Conservation (phyloP, 1,140 invertebrate species). For the Ceratina australensis region DNA sequence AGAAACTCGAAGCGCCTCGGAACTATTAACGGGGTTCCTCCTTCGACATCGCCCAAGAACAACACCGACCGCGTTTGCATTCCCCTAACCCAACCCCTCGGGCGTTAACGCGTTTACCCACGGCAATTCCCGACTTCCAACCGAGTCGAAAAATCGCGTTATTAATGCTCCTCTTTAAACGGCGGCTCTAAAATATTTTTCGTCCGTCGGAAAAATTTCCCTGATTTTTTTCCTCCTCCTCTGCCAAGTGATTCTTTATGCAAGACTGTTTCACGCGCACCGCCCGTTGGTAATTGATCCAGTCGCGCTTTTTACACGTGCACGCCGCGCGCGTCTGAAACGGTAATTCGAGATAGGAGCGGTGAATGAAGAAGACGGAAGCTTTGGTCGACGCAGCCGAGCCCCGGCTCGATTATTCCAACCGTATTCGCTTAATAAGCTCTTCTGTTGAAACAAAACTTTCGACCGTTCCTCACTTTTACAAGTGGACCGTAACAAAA, state of each 20-base stretch:
- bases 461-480: no score
- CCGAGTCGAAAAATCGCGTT: slow-evolving; percentile 11
- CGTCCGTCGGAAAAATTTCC: no score
- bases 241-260: background rate
- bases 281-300: slow-evolving; percentile 47
- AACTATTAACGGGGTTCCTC: slow-evolving; percentile 24
- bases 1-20: slow-evolving; percentile 12
- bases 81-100: background rate
- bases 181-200: background rate
- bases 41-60: slow-evolving; percentile 27
- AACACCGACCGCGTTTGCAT: slow-evolving; percentile 24
- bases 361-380: slow-evolving; percentile 39
- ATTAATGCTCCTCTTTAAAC: slow-evolving; percentile 15
- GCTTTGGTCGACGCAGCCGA: slow-evolving; percentile 40
- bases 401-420: background rate
- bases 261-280: background rate
- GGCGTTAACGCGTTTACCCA: slow-evolving; percentile 3
- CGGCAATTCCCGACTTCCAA: background rate
- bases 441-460: no score
- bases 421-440: no score
- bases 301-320: slow-evolving; percentile 5
- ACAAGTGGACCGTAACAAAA: no score
- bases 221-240: background rate
- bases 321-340: background rate
- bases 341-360: slow-evolving; percentile 35